phyloP scores from a whole-genome alignment of 2,797 vertebrate genomes.

The Pseudopleuronectes americanus region DNA sequence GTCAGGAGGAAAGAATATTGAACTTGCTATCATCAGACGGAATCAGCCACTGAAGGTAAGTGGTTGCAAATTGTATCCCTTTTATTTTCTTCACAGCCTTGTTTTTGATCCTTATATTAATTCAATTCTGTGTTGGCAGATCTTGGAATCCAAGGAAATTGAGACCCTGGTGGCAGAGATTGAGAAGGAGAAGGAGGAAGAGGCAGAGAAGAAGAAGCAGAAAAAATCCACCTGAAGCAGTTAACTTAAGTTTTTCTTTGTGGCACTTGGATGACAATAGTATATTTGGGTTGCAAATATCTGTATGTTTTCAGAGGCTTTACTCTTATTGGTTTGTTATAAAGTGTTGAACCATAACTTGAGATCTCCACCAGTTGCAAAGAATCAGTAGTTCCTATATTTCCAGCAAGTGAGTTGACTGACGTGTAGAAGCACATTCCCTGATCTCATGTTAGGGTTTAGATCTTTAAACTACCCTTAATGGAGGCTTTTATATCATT shows the following conservation, averaged over 20 bases:
- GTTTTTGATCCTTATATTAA: constrained; percentile 14
- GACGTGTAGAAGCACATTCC: constrained; percentile 11
- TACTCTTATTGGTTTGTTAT: constrained; percentile 44
- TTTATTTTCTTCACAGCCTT: neutral
- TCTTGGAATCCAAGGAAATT: constrained; percentile 89
- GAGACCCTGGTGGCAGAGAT: constrained; percentile 88
- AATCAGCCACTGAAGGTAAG: constrained; percentile 86
- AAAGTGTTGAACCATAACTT: constrained; percentile 61
- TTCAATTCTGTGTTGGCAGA: constrained; percentile 63
- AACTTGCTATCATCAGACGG: constrained; percentile 86
- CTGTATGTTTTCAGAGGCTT: constrained; percentile 32
- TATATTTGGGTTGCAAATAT: constrained; percentile 55
- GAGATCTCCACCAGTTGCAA: constrained; percentile 26
- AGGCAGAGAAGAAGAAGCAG: constrained; percentile 89
- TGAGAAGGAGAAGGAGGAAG: constrained; percentile 89
- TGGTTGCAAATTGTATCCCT: neutral
- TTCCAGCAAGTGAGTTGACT: constrained; percentile 20
- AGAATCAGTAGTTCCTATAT: constrained; percentile 13
- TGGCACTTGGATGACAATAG: constrained; percentile 65
- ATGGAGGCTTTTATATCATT: constrained; percentile 56
- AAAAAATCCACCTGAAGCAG: constrained; percentile 82
- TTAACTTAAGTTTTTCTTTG: constrained; percentile 40
- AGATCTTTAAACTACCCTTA: constrained; percentile 25
- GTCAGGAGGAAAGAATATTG: constrained; percentile 88
- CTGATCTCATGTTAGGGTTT: constrained; percentile 57